Base-by-base conservation (phyloP, 2,797 vertebrate species). In the Phoebastria nigripes region DNA sequence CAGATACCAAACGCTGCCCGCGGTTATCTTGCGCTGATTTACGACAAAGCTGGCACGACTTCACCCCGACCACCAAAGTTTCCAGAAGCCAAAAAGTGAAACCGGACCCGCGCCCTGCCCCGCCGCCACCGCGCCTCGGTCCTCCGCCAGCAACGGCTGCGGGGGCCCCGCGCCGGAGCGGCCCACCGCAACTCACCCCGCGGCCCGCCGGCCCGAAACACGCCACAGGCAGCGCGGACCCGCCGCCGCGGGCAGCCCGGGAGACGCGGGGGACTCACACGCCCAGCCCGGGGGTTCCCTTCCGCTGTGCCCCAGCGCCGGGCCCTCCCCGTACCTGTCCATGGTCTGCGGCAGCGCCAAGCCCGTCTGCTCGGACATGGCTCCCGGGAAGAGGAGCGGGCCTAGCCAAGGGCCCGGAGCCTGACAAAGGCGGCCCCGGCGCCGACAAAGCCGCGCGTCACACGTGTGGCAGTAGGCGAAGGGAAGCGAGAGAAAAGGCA, bases 281-380 rank as follows among this genome's bases (percentile, higher is more conserved):
- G 13, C 44, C 13, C 20, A 7, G 26, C 17, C 22, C 20, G 4
- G 26, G 14, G 22, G 33, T 0, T 35, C 46, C 24, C 24, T 49
- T 26, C 49, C 15, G 15, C 46, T 6, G 12, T 2, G n/a, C 12
- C 39, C 29, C 62, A 12, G 21, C 9, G 3, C 37, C 16, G 7
- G 25, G 15, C 44, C 55, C 39, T 19, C 41, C 56, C 61, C 77
- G 5, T 94, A 97, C 96, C 96, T 96, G 91, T 95, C 96, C 95
- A 95, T 94, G 39, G 56, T 92, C 87, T 94, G 96, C 58, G 94
- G 95, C 78, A 96, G 15, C 46, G 94, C 58, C 78, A 95, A 66
- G 71, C 96, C 96, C 42, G 96, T 91, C 91, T 97, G 95, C 59
- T 97, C 96, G 49, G 96, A 92, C 96, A 96, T 97, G 70, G 71